Conservation (phyloP, 2,113 vertebrate species). For the Eleginops maclovinus region DNA sequence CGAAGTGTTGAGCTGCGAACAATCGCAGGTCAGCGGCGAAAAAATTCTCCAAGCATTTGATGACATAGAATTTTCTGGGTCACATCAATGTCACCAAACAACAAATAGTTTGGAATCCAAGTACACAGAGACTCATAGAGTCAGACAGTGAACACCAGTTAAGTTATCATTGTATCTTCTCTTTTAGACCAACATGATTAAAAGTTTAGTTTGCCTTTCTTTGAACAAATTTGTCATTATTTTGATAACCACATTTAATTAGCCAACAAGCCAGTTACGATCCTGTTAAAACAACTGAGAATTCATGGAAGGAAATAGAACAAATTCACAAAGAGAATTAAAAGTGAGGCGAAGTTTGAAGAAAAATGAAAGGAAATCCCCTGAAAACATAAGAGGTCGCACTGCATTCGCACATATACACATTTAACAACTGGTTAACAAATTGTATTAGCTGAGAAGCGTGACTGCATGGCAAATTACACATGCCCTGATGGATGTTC, state of each 20-base stretch:
- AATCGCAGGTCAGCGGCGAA: slow-evolving; percentile 15
- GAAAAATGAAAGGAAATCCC: background rate
- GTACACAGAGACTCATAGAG: background rate
- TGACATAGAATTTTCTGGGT: slow-evolving; percentile 71
- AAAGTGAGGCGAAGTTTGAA: slow-evolving; percentile 19
- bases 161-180: slow-evolving; percentile 41
- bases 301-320: slow-evolving; percentile 8
- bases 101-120: slow-evolving; percentile 48
- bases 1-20: slow-evolving; percentile 33
- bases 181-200: slow-evolving; percentile 37
- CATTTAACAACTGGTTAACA: slow-evolving; percentile 69
- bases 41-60: slow-evolving; percentile 64
- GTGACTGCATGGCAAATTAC: slow-evolving; percentile 68
- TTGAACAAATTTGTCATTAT: slow-evolving; percentile 49
- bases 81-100: slow-evolving; percentile 68
- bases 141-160: slow-evolving; percentile 29
- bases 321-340: background rate
- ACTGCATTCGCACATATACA: background rate
- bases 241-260: slow-evolving; percentile 42
- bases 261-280: slow-evolving; percentile 29
- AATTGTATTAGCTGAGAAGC: slow-evolving; percentile 69
- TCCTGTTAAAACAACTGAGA: slow-evolving; percentile 3
- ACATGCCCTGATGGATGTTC: slow-evolving; percentile 74
- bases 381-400: slow-evolving; percentile 13
- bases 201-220: slow-evolving; percentile 44